phyloP scores from a whole-genome alignment of 2,113 vertebrate species.

The Oryzias melastigma region DNA sequence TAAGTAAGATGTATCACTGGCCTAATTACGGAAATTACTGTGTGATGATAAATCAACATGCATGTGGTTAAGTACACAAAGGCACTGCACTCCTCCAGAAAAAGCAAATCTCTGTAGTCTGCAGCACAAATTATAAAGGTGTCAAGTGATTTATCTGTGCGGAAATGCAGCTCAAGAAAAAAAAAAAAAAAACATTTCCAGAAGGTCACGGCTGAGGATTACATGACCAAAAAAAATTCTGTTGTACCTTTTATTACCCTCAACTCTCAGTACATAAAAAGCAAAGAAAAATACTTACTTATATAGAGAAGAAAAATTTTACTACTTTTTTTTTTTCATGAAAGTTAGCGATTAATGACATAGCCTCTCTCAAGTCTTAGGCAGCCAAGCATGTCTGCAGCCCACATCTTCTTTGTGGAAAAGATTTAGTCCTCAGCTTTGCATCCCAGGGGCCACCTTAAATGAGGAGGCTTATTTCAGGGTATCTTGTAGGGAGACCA shows the following conservation, averaged over 20 bases:
- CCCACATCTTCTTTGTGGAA: constrained; percentile 31
- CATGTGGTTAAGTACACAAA: constrained; percentile 55
- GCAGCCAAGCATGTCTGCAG: constrained; percentile 29
- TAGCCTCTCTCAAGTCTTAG: constrained; percentile 26
- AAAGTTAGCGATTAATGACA: constrained; percentile 49
- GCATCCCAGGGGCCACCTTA: constrained; percentile 49
- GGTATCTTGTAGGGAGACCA: constrained; percentile 45
- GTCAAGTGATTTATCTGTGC: constrained; percentile 68
- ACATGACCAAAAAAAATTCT: constrained; percentile 48
- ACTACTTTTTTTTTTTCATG: constrained; percentile 8
- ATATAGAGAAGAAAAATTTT: constrained; percentile 24
- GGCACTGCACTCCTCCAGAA: constrained; percentile 52
- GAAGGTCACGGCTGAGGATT: constrained; percentile 48
- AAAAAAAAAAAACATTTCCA: constrained; percentile 40
- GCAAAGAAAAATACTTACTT: constrained; percentile 7
- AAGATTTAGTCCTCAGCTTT: constrained; percentile 41
- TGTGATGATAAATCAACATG: constrained; percentile 57
- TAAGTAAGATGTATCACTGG: constrained; percentile 62
- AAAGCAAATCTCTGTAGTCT: constrained; percentile 69
- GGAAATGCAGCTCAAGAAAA: constrained; percentile 61
- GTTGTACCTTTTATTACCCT: neutral
- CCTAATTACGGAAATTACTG: constrained; percentile 68
- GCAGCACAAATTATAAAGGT: constrained; percentile 58
- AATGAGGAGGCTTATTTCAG: constrained; percentile 58
- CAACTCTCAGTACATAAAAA: constrained; percentile 27